phyloP scores from a whole-genome alignment of 2,113 vertebrate species.

The Coptodon rendalli region DNA sequence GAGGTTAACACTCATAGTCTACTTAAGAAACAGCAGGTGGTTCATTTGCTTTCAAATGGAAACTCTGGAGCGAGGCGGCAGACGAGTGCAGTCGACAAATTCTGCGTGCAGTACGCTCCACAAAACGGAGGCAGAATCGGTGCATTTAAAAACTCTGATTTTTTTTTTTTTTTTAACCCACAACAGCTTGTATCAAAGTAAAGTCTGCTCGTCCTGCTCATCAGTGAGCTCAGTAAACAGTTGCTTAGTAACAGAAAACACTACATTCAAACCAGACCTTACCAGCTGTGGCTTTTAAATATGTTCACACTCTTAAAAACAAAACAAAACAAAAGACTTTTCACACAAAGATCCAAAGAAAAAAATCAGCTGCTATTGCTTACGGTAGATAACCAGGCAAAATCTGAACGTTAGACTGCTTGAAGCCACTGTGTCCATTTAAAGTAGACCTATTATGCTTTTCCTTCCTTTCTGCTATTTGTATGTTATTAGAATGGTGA shows the following conservation, averaged over 20 bases:
- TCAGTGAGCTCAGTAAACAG: conserved; percentile 55
- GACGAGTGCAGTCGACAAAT: not conserved
- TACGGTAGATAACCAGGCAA: not conserved
- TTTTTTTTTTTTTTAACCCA: not conserved
- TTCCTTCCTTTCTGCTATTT: not conserved
- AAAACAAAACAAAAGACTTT: not conserved
- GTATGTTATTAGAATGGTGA: not conserved
- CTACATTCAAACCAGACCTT: conserved; percentile 14
- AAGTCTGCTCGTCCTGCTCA: not conserved
- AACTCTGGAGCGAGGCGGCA: conserved; percentile 2
- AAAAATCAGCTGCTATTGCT: not conserved
- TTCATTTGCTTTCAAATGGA: not conserved
- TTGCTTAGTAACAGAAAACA: conserved; percentile 47
- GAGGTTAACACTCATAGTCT: not conserved
- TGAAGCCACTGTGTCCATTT: not conserved
- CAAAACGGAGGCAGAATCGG: conserved; percentile 26
- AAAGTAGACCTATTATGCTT: not conserved
- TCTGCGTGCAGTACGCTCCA: conserved; percentile 19
- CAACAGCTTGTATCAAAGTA: not conserved
- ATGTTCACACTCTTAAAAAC: conserved; percentile 2
- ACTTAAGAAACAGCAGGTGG: conserved; percentile 13
- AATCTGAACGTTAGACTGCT: not conserved
- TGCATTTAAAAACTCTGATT: not conserved
- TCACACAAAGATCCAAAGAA: not conserved
- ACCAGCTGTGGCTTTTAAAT: conserved; percentile 41